Conservation (phyloP, 2,797 vertebrate species). For the Danio choprae region DNA sequence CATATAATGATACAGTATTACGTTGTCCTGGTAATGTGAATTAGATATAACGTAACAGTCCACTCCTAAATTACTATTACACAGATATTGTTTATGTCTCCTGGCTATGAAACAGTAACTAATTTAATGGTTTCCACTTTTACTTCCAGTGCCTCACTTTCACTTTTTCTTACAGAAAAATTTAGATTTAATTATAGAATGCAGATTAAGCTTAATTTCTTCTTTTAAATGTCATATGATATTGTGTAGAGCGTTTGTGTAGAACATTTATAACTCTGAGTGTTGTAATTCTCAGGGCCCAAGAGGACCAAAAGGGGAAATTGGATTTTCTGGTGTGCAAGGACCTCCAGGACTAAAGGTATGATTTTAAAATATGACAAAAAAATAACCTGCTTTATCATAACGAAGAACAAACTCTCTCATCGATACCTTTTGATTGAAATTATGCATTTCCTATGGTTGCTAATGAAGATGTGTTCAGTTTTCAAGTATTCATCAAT, state of each 20-base stretch:
- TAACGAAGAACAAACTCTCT: neutral
- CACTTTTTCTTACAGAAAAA: too few relatives aligned
- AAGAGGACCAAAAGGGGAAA: slow-evolving; percentile 88
- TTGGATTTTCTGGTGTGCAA: slow-evolving; percentile 78
- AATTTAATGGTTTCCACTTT: too few relatives aligned
- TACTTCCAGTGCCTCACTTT: neutral
- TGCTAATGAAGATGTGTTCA: neutral
- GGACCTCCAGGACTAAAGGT: slow-evolving; percentile 87
- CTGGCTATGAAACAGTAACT: too few relatives aligned
- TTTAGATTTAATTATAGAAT: neutral
- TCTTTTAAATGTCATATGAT: neutral
- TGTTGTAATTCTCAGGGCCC: slow-evolving; percentile 79
- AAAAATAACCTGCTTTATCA: neutral
- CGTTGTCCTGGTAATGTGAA: neutral
- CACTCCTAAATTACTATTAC: too few relatives aligned
- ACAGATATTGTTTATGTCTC: too few relatives aligned
- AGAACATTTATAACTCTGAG: neutral
- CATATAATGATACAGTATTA: neutral
- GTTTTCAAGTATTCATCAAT: neutral
- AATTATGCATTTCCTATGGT: slow-evolving; percentile 6
- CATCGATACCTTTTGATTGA: neutral
- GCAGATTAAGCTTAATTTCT: neutral
- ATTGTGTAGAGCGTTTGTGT: neutral
- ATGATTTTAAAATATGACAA: slow-evolving; percentile 47
- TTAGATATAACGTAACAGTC: neutral